Conservation (phyloP, 2,113 vertebrate genomes). For the Pseudonaja textilis region DNA sequence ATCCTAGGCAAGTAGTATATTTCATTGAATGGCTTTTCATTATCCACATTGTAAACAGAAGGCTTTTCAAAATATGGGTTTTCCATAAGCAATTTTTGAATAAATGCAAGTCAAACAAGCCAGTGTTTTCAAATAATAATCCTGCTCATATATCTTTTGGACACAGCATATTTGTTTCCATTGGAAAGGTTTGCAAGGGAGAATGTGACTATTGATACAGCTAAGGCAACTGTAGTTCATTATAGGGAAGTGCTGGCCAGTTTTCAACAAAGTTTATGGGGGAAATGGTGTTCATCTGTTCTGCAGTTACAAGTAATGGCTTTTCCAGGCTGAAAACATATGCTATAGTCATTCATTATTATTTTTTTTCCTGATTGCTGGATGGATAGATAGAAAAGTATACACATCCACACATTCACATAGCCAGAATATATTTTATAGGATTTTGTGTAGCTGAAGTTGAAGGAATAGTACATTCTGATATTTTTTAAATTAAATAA, state of each 20-base stretch:
- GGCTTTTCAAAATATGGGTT: neutral
- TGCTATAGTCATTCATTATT: neutral
- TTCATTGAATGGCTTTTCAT: constrained; percentile 12
- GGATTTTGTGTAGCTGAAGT: neutral
- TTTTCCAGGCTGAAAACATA: constrained; percentile 13
- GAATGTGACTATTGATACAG: constrained; percentile 14
- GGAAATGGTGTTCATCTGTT: constrained; percentile 31
- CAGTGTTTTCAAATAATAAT: neutral
- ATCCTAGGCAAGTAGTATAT: neutral
- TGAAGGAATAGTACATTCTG: neutral
- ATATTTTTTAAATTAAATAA: neutral
- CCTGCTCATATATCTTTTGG: constrained; percentile 2
- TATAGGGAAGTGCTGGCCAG: constrained; percentile 29
- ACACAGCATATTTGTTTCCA: neutral
- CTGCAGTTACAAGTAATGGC: neutral
- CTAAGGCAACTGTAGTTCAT: constrained; percentile 37
- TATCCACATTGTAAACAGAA: constrained; percentile 17
- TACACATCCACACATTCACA: neutral
- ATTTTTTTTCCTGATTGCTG: constrained; percentile 5
- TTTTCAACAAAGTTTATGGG: constrained; percentile 32
- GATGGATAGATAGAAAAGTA: neutral
- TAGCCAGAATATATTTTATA: neutral
- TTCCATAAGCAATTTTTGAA: constrained; percentile 9
- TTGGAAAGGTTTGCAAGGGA: constrained; percentile 12
- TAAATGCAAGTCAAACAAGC: constrained; percentile 18